Evolutionary conservation across 2,113 vertebrate genomes (phyloP).

Genomic region (Chionis minor): DNA sequence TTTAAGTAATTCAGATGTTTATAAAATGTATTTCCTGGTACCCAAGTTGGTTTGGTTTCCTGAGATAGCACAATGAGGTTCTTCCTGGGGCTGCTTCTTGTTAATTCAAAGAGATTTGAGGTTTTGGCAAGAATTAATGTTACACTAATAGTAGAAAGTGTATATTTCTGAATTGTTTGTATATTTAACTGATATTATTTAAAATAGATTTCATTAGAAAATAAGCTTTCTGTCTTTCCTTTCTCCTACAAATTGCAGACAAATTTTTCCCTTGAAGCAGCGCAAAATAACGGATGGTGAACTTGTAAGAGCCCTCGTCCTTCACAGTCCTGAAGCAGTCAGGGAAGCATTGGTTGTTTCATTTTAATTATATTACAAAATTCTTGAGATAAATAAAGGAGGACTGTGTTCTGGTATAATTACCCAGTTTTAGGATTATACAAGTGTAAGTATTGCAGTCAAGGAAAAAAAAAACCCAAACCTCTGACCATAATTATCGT

Average conservation of each 20-base stretch:
- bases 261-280: background rate
- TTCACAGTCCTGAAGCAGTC: background rate
- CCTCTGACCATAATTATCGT: background rate
- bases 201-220: background rate
- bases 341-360: background rate
- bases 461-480: background rate
- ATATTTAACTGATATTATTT: background rate
- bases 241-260: background rate
- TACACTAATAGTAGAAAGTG: fast-evolving
- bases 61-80: background rate
- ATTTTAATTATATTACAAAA: background rate
- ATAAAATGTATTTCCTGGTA: background rate
- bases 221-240: background rate
- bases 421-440: background rate
- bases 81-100: background rate
- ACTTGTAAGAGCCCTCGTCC: background rate
- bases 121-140: background rate
- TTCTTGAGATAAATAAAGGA: background rate
- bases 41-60: background rate
- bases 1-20: background rate
- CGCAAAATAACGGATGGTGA: background rate
- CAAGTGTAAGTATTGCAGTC: background rate
- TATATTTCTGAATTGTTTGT: background rate
- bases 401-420: background rate
- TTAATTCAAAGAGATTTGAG: background rate